Conservation (phyloP, 1,140 invertebrate species). For the Aphelenchoides fujianensis region DNA sequence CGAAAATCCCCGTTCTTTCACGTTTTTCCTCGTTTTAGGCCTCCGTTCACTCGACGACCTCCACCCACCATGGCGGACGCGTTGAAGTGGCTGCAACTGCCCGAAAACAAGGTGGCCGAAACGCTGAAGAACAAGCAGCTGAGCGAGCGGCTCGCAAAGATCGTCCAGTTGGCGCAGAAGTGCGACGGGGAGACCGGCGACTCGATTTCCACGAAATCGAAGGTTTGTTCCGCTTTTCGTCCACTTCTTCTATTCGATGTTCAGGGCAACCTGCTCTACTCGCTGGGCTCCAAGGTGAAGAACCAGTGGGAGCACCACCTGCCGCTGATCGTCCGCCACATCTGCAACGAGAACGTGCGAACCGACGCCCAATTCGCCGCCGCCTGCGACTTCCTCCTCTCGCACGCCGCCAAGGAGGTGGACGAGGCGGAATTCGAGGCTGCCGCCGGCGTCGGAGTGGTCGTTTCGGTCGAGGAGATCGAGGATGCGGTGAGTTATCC, state of each 20-base stretch:
- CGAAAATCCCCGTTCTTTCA: too few relatives aligned
- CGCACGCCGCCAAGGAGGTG: conserved; percentile 69
- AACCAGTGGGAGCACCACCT: conserved; percentile 74
- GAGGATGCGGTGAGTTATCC: conserved; percentile 72
- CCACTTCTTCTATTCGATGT: too few relatives aligned
- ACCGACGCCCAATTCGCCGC: conserved; percentile 73
- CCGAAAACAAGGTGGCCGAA: background rate
- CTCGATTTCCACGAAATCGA: too few relatives aligned
- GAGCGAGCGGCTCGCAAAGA: background rate
- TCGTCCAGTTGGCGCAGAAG: too few relatives aligned
- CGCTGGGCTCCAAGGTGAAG: conserved; percentile 85
- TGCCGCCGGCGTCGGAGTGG: conserved; percentile 81
- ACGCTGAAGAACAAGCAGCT: background rate
- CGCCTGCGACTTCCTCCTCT: conserved; percentile 79
- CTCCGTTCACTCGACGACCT: too few relatives aligned
- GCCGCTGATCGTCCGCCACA: conserved; percentile 74
- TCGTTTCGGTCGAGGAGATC: conserved; percentile 81
- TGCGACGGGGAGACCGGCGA: too few relatives aligned
- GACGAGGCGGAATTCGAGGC: conserved; percentile 74
- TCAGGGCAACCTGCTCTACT: conserved; percentile 76
- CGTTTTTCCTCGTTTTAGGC: too few relatives aligned
- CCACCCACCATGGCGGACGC: background rate
- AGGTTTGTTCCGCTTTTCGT: too few relatives aligned
- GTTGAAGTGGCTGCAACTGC: background rate
- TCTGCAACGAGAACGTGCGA: conserved; percentile 77